Evolutionary conservation across 1,140 invertebrate species (phyloP).

Genomic region (Hyposmocoma kahamanoa): DNA sequence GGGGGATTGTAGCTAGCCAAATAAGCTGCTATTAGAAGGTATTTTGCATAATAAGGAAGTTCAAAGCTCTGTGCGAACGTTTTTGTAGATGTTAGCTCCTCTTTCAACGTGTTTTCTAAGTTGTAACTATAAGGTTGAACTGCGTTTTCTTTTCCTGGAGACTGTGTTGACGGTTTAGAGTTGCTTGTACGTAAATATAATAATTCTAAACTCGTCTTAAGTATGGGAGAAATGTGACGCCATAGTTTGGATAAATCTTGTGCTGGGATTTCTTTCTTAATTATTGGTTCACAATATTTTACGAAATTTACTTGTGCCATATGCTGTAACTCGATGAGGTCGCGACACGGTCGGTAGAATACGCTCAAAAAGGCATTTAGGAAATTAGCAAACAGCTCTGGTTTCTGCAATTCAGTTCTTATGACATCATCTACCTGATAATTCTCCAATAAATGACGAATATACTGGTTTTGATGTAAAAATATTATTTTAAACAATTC

Average conservation of each 20-base stretch:
- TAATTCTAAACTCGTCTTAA: slow-evolving; percentile 83
- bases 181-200: slow-evolving; percentile 83
- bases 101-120: slow-evolving; percentile 54
- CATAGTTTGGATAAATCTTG: slow-evolving; percentile 82
- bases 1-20: slow-evolving; percentile 92
- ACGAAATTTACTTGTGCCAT: slow-evolving; percentile 81
- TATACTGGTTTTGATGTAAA: slow-evolving; percentile 46
- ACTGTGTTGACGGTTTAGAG: slow-evolving; percentile 28
- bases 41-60: slow-evolving; percentile 92
- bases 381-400: slow-evolving; percentile 85
- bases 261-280: slow-evolving; percentile 64
- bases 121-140: slow-evolving; percentile 27
- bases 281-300: slow-evolving; percentile 85
- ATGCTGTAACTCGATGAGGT: slow-evolving; percentile 85
- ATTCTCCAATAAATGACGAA: slow-evolving; percentile 37
- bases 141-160: slow-evolving; percentile 44
- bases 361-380: slow-evolving; percentile 86
- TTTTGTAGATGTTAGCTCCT: slow-evolving; percentile 69
- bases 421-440: slow-evolving; percentile 29
- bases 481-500: slow-evolving; percentile 84
- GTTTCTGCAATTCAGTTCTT: slow-evolving; percentile 51
- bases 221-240: slow-evolving; percentile 83
- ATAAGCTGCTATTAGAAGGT: slow-evolving; percentile 90
- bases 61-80: slow-evolving; percentile 82
- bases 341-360: slow-evolving; percentile 86